Percentiles rank a stretch among this genome's conserved stretches.
These are phyloP conservation scores for Musca domestica DNA, from an alignment of 1,140 invertebrate genomes.

Conservation along the genomic window DNA sequence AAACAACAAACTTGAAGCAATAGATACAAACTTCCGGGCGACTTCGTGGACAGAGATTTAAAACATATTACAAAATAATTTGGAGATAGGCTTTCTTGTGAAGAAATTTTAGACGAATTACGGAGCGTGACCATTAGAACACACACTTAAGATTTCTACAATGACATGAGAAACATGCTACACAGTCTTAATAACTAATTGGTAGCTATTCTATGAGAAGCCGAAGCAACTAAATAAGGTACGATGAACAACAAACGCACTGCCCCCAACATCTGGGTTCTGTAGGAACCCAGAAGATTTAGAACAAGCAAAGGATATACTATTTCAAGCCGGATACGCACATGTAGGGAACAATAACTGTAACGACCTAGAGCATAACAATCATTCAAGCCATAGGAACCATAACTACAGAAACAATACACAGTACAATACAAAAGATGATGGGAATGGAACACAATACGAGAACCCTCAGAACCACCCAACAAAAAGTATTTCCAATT, in stretches of 20 bases:
- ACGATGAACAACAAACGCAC: neutral
- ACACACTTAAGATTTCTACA: neutral
- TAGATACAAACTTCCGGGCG: conserved; percentile 18
- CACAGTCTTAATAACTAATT: neutral
- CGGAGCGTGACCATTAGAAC: too few relatives aligned
- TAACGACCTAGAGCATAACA: neutral
- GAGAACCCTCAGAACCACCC: too few relatives aligned
- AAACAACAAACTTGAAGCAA: conserved; percentile 1
- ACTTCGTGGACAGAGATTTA: conserved; percentile 13
- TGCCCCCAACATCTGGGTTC: neutral
- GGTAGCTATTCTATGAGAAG: neutral
- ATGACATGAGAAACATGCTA: neutral
- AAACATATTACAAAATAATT: conserved; percentile 16
- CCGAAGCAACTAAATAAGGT: neutral
- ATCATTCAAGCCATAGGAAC: too few relatives aligned
- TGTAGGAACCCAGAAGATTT: neutral
- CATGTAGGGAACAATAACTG: neutral
- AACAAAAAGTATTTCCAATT: too few relatives aligned
- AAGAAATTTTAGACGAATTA: conserved; percentile 17
- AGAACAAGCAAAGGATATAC: neutral
- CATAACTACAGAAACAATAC: too few relatives aligned
- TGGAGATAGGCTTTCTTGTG: neutral
- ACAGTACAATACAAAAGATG: too few relatives aligned
- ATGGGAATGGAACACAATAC: too few relatives aligned
- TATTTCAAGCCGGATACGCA: neutral